Conservation (phyloP, 2,797 vertebrate genomes). For the Emydoidea blandingii region DNA sequence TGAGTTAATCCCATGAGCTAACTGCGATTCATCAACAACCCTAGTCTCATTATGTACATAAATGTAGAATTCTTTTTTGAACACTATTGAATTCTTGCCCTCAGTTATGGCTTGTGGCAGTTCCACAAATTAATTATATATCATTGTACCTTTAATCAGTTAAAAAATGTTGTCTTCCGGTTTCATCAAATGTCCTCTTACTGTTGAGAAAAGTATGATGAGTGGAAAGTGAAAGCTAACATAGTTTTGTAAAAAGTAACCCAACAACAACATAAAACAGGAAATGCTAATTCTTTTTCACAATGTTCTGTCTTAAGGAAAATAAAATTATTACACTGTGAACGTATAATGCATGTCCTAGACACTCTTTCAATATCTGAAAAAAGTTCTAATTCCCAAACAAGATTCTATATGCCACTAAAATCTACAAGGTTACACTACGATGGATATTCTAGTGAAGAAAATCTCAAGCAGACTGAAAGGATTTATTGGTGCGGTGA, state of each 20-base stretch:
- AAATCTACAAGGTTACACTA: conserved; percentile 61
- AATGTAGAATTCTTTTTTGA: neutral
- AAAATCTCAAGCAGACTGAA: conserved; percentile 50
- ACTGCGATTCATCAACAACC: too few relatives aligned
- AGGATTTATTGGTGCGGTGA: conserved; percentile 35
- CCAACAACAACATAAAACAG: neutral
- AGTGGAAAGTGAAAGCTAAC: neutral
- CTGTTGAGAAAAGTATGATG: neutral
- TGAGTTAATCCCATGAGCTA: too few relatives aligned
- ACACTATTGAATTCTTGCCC: neutral
- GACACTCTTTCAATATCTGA: conserved; percentile 48
- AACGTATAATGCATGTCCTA: conserved; percentile 47
- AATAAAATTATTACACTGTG: neutral
- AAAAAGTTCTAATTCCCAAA: conserved; percentile 68
- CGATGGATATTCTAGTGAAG: conserved; percentile 52
- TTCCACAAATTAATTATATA: neutral
- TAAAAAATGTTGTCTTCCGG: neutral
- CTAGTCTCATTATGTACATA: neutral
- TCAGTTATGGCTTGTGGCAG: neutral
- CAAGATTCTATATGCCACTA: conserved; percentile 46
- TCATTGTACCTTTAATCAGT: neutral
- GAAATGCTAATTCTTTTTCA: neutral
- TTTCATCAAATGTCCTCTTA: neutral
- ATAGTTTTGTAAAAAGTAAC: too few relatives aligned
- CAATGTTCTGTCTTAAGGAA: conserved; percentile 3